Conservation (phyloP, 37 sponge, comb jelly and placozoan species). For the Geodia barretti region DNA sequence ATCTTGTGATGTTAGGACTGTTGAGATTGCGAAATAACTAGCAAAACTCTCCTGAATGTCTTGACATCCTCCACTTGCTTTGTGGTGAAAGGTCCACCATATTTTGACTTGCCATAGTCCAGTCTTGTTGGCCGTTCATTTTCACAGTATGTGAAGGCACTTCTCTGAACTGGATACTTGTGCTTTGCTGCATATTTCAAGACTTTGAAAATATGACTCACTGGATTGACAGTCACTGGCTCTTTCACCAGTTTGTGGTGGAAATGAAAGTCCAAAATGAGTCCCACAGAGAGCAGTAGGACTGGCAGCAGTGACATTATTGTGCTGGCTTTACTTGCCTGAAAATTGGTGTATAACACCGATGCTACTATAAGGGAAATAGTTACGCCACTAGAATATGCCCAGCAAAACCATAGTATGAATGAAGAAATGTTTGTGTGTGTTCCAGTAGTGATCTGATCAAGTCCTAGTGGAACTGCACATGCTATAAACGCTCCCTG, state of each 20-base stretch:
- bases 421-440: background rate
- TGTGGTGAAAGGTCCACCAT: constrained; percentile 7
- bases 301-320: background rate
- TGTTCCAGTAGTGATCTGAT: background rate
- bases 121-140: background rate
- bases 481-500: background rate
- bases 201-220: background rate
- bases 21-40: background rate
- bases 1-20: too few species aligned
- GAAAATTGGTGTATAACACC: background rate
- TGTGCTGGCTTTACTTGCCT: background rate
- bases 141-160: constrained; percentile 13
- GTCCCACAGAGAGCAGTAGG: background rate
- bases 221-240: background rate
- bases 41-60: background rate
- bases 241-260: background rate
- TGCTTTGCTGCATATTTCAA: constrained; percentile 1
- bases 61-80: constrained; percentile 17
- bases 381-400: background rate
- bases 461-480: background rate
- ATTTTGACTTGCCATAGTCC: constrained; percentile 1
- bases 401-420: background rate
- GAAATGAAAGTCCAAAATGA: background rate
- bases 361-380: background rate
- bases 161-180: constrained; percentile 2